Conservation (phyloP, 2,797 vertebrate species). For the Enteromius radiatus region DNA sequence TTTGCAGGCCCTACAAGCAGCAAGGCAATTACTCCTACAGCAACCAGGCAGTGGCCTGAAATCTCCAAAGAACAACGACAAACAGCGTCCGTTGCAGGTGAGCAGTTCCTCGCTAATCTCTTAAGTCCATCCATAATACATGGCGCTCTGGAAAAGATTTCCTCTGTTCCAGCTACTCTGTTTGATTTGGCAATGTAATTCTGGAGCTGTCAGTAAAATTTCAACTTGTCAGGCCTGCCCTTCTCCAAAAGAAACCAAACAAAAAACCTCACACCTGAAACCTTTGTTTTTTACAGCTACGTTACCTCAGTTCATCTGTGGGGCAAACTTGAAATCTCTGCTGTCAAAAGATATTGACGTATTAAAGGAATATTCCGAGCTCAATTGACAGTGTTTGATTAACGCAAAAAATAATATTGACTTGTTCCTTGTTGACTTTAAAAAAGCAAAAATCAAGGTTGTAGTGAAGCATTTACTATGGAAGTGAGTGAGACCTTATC, state of each 20-base stretch:
- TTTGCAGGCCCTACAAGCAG: constrained; percentile 93
- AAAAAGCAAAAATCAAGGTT: background rate
- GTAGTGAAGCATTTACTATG: background rate
- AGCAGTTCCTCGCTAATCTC: constrained; percentile 80
- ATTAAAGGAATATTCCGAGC: background rate
- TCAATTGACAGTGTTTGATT: background rate
- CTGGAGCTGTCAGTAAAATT: constrained; percentile 73
- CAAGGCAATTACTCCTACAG: constrained; percentile 97
- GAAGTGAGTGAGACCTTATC: background rate
- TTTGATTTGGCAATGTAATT: constrained; percentile 79
- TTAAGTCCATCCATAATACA: constrained; percentile 81
- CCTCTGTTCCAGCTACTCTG: constrained; percentile 78
- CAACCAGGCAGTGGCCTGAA: constrained; percentile 99
- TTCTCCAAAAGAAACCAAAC: constrained; percentile 64
- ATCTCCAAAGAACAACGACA: constrained; percentile 98
- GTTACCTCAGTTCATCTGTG: background rate
- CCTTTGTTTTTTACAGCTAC: constrained; percentile 4
- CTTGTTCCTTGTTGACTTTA: background rate
- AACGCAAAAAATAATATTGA: no score
- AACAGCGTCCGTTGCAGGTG: constrained; percentile 99
- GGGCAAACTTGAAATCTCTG: background rate
- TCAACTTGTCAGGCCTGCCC: constrained; percentile 66
- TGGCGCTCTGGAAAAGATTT: constrained; percentile 75
- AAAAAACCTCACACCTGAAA: constrained; percentile 42
- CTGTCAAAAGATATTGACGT: constrained; percentile 11